Base-by-base conservation (phyloP, 2,797 vertebrate genomes). In the Sebastolobus alascanus region DNA sequence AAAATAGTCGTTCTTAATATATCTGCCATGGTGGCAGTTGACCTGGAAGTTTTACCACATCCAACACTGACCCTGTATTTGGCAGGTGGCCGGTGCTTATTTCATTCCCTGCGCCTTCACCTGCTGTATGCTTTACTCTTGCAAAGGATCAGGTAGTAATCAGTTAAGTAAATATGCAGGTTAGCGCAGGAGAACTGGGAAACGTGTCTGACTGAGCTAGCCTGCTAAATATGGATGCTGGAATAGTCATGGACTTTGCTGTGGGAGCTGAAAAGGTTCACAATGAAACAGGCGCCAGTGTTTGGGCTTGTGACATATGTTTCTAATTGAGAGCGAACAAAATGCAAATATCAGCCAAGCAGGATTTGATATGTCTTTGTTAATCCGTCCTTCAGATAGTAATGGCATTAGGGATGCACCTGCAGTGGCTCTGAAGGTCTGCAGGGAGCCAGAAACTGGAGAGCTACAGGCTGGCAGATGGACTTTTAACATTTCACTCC, bases 201-300 rank as follows among this genome's bases (percentile, higher is more conserved):
- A 25, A 43, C 10, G 3, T 68, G 72, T 82, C 77, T 76, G 87
- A 77, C 84, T 81, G 68, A 79, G 77, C 64, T 38, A 1, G 31
- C 56, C 73, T 85, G 79, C 76, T 87, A 84, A 88, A 90, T 89
- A 82, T 88, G 85, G 88, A 91, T 82, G 79, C 76, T 79, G 27
- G 25, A 82, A 75, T 84, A 79, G 83, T 60, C 67, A 54, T 29
- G 66, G 77, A 77, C 64, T 77, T 82, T 87, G 33, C 52, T 50
- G 52, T 75, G 71, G 75, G 29, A 80, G 59, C 71, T 73, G 71
- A 68, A 89, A 78, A 84, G 75, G 83, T 86, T 86, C 73, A 75
- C 68, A 85, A 18, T 31, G 70, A 80, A 78, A 79, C 76, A 67
- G 55, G 54, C 31, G 40, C 67, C 87, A 79, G 60, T 83, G 81